Conservation (phyloP, 2,888 invertebrate genomes). For the Matsumyia berberina region DNA sequence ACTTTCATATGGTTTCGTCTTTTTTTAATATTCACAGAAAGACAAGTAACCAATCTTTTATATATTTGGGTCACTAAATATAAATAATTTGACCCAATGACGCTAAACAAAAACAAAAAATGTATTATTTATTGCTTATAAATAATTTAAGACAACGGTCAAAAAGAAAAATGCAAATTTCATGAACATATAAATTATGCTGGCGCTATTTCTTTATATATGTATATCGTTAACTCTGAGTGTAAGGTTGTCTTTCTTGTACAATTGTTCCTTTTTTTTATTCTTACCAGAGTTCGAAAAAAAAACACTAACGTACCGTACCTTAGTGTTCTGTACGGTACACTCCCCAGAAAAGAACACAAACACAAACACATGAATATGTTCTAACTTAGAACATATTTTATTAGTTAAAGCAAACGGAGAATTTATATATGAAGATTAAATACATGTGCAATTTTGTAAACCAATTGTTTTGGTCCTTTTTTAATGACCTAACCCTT, state of each 20-base stretch:
- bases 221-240: slow-evolving; percentile 15
- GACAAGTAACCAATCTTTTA: not conserved
- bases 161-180: slow-evolving; percentile 24
- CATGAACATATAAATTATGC: slow-evolving; percentile 46
- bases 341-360: too few relatives aligned
- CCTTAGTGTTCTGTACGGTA: too few relatives aligned
- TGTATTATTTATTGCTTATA: not conserved
- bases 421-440: too few relatives aligned
- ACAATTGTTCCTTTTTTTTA: not conserved
- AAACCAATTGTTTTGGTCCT: too few relatives aligned
- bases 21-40: not conserved
- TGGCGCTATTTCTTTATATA: slow-evolving; percentile 67
- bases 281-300: too few relatives aligned
- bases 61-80: not conserved
- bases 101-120: not conserved
- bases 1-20: not conserved
- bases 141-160: not conserved
- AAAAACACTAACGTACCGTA: too few relatives aligned
- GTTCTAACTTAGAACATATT: too few relatives aligned
- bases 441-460: too few relatives aligned
- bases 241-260: not conserved
- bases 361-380: too few relatives aligned
- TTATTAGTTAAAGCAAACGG: too few relatives aligned
- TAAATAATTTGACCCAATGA: not conserved
- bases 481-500: too few relatives aligned